Evolutionary conservation across 2,113 vertebrate genomes (phyloP).

Genomic region (Carollia perspicillata): DNA sequence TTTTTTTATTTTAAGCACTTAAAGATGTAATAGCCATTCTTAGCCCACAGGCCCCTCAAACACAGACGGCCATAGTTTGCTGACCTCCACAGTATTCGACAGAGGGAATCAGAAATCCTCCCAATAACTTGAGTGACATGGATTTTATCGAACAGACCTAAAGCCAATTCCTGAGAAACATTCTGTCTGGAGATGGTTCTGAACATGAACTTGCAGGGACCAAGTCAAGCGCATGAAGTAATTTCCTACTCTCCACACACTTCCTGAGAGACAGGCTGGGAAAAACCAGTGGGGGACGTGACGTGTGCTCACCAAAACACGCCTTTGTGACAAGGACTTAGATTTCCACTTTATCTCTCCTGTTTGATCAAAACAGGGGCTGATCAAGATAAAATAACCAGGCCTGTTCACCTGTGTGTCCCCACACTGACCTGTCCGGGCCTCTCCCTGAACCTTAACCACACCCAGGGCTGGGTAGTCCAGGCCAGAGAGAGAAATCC

Average conservation of each 20-base stretch:
- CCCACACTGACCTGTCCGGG: neutral
- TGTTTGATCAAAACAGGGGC: neutral
- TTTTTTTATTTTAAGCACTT: neutral
- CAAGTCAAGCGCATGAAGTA: neutral
- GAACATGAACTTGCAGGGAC: neutral
- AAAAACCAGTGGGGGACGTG: neutral
- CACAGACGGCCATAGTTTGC: conserved; percentile 46
- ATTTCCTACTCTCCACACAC: neutral
- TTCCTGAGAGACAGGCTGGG: neutral
- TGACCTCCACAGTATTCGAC: neutral
- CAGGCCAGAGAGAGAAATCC: neutral
- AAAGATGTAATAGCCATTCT: conserved; percentile 48
- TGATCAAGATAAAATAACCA: no score
- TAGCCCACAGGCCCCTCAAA: neutral
- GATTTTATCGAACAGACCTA: conserved; percentile 49
- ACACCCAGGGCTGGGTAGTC: neutral
- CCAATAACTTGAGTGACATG: neutral
- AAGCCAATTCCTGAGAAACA: conserved; percentile 12
- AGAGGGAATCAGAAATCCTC: conserved; percentile 40
- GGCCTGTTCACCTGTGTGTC: neutral
- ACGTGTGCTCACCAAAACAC: neutral
- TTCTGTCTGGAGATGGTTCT: neutral
- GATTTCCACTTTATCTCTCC: neutral
- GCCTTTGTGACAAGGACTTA: neutral
- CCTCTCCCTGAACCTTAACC: neutral